Evolutionary conservation across 2,797 vertebrate genomes (phyloP).

Genomic region (Sarcoramphus papa): DNA sequence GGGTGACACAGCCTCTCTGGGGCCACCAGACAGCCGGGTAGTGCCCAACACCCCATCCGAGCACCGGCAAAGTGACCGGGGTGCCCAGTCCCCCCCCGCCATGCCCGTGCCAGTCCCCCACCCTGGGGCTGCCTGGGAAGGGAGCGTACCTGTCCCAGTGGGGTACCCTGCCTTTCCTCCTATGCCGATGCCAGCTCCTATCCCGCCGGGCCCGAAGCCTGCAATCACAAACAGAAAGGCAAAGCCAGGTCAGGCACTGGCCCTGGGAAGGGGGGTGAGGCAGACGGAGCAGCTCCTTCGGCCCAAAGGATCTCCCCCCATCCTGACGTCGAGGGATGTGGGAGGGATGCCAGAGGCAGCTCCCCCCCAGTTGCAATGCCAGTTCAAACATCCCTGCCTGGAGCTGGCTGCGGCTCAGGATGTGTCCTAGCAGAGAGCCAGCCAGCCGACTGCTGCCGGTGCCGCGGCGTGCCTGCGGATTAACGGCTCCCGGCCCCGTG

Average conservation of each 20-base stretch:
- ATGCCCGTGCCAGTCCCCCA: background rate
- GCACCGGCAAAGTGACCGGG: fast-evolving
- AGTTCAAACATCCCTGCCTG: background rate
- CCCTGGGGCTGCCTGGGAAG: background rate
- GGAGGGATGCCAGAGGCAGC: background rate
- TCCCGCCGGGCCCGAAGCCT: conserved; percentile 72
- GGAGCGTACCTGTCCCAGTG: conserved; percentile 82
- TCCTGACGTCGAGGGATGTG: background rate
- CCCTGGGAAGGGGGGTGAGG: background rate
- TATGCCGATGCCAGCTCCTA: conserved; percentile 75
- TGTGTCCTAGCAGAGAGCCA: background rate
- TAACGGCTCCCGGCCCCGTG: background rate
- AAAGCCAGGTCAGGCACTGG: background rate
- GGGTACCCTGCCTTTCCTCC: conserved; percentile 86
- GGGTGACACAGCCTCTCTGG: background rate
- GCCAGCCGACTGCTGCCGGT: too few relatives aligned
- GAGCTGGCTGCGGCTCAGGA: background rate
- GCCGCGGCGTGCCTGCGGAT: fast-evolving
- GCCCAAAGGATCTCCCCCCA: background rate
- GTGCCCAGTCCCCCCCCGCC: fast-evolving
- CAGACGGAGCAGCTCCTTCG: background rate
- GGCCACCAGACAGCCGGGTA: background rate
- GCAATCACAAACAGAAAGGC: conserved; percentile 3
- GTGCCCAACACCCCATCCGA: background rate
- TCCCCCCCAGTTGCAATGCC: background rate